Percentiles rank a stretch among this genome's conserved stretches.
Conservation (phyloP, 2,888 invertebrate species). For the Eueremaeus valkanovi region DNA sequence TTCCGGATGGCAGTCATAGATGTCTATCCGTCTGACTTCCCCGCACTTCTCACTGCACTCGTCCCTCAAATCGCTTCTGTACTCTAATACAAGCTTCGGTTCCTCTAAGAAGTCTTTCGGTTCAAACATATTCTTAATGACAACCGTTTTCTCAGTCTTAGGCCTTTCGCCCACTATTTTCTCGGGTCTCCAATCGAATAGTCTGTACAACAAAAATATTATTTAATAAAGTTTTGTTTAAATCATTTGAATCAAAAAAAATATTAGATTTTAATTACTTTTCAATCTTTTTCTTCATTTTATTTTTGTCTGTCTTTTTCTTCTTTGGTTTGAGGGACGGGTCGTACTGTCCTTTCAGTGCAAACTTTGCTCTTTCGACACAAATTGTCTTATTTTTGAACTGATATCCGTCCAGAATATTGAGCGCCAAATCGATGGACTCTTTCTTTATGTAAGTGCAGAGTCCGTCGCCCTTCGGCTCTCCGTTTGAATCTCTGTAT, state of each 20-base stretch:
- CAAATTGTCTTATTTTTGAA: constrained; percentile 68
- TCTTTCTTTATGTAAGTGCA: constrained; percentile 94
- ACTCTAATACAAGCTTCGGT: constrained; percentile 80
- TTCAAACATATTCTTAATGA: constrained; percentile 88
- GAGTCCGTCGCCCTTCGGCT: constrained; percentile 89
- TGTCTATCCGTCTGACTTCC: constrained; percentile 79
- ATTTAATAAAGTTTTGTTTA: too few relatives aligned
- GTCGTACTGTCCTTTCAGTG: constrained; percentile 87
- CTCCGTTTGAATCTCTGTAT: constrained; percentile 74
- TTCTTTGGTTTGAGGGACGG: constrained; percentile 86
- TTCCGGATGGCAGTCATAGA: constrained; percentile 89
- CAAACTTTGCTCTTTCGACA: constrained; percentile 89
- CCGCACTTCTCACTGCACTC: constrained; percentile 82
- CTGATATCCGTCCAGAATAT: constrained; percentile 81
- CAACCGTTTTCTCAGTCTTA: constrained; percentile 83
- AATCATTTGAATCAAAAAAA: constrained; percentile 24
- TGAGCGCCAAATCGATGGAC: constrained; percentile 86
- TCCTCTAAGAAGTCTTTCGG: constrained; percentile 83
- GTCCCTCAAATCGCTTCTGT: constrained; percentile 81
- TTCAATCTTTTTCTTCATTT: constrained; percentile 85
- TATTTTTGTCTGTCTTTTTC: constrained; percentile 82
- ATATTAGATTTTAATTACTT: constrained; percentile 59
- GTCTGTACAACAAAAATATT: too few relatives aligned
- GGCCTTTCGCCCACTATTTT: constrained; percentile 77
- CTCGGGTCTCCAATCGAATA: constrained; percentile 96